Percentiles rank a stretch among this genome's conserved stretches.
Evolutionary conservation across 2,888 invertebrate species (phyloP).

Genomic region (Pyrrhosoma nymphula): DNA sequence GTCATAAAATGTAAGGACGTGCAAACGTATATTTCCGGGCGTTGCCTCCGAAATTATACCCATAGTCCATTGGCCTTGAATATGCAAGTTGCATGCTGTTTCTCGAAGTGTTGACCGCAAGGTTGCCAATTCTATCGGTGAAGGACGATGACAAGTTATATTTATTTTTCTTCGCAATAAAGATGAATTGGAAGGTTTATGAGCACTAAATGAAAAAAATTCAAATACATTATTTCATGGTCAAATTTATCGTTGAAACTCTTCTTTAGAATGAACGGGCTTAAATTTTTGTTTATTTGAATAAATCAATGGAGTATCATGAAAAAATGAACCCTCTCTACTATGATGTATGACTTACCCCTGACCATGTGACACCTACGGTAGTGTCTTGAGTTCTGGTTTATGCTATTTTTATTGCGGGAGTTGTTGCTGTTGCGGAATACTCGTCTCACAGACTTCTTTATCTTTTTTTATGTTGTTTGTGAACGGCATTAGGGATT

Average conservation of each 20-base stretch:
- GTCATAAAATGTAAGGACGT: not conserved
- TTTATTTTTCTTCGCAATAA: not conserved
- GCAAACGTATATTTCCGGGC: not conserved
- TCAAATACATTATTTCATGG: not conserved
- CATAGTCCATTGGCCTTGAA: not conserved
- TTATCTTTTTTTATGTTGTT: too few relatives aligned
- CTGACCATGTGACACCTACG: too few relatives aligned
- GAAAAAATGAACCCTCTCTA: too few relatives aligned
- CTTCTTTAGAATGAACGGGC: too few relatives aligned
- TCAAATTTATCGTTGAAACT: not conserved
- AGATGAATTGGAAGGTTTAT: not conserved
- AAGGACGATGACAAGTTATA: not conserved
- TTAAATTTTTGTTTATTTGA: too few relatives aligned
- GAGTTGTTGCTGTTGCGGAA: too few relatives aligned
- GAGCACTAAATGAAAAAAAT: not conserved
- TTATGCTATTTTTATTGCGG: too few relatives aligned
- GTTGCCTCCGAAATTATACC: not conserved
- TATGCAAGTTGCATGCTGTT: not conserved
- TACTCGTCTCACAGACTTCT: too few relatives aligned
- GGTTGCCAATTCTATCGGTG: not conserved
- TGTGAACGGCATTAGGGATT: too few relatives aligned
- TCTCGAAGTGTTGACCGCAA: not conserved
- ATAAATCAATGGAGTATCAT: too few relatives aligned
- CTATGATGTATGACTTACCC: too few relatives aligned
- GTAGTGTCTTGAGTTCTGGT: too few relatives aligned